A percentile compares a stretch with the other conserved stretches of the same genome.
These are phyloP conservation scores for Anguilla marmorata DNA, from an alignment of 2,797 vertebrate species.

Conservation along the genomic window DNA sequence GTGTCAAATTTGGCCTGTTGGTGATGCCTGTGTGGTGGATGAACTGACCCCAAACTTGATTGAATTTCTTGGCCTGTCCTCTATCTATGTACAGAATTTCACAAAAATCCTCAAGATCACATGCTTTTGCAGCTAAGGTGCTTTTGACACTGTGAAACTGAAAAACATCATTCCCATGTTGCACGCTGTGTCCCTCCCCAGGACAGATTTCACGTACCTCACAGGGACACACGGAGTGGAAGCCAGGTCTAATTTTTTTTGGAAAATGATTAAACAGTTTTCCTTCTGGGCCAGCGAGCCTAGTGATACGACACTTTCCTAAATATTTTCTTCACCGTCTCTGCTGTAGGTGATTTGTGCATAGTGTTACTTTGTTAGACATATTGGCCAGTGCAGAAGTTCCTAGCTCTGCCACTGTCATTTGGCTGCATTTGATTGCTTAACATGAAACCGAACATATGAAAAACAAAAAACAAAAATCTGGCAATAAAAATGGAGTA, in stretches of 20 bases:
- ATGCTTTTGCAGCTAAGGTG: not conserved
- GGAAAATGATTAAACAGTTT: not conserved
- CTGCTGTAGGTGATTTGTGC: not conserved
- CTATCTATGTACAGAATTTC: too few species aligned
- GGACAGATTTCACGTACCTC: not conserved
- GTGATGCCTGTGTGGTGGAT: too few species aligned
- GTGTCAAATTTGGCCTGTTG: too few species aligned
- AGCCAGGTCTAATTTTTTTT: not conserved
- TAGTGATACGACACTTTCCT: not conserved
- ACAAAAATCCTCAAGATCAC: not conserved
- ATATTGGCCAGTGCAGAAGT: not conserved
- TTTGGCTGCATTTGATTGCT: not conserved
- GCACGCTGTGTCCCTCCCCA: not conserved
- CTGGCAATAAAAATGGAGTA: not conserved
- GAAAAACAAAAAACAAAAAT: not conserved
- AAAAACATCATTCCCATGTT: not conserved
- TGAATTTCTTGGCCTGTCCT: too few species aligned
- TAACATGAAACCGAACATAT: not conserved
- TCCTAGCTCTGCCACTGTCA: not conserved
- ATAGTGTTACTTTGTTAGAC: not conserved
- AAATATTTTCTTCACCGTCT: not conserved
- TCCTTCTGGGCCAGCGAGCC: not conserved
- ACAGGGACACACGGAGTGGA: not conserved
- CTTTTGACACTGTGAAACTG: not conserved
- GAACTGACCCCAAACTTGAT: too few species aligned